Percentiles rank a stretch among this genome's conserved stretches.
phyloP scores from a whole-genome alignment of 1,140 invertebrate species.

The Micrasema longulum region DNA sequence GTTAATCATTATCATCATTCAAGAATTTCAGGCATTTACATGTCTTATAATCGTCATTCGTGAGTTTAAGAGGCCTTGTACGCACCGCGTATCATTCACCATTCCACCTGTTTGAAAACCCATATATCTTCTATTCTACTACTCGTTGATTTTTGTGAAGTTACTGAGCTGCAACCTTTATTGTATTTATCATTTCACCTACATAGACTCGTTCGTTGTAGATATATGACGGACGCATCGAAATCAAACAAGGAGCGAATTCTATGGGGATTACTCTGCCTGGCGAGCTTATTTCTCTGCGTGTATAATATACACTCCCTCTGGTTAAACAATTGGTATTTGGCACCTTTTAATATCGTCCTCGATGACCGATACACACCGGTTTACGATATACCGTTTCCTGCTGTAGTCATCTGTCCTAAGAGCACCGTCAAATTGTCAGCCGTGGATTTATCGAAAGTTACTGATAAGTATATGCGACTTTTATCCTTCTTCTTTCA shows the following conservation, averaged over 20 bases:
- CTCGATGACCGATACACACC: conserved; percentile 63
- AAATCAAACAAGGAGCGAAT: conserved; percentile 59
- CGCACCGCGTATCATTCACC: too few species aligned
- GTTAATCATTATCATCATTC: too few species aligned
- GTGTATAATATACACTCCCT: conserved; percentile 60
- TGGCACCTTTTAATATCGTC: conserved; percentile 63
- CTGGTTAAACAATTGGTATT: conserved; percentile 59
- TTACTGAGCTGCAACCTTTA: too few species aligned
- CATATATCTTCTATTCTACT: too few species aligned
- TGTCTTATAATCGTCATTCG: too few species aligned
- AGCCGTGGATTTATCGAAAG: conserved; percentile 42
- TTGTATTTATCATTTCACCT: too few species aligned
- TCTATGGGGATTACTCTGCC: conserved; percentile 60
- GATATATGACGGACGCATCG: conserved; percentile 59
- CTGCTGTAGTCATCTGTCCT: conserved; percentile 63
- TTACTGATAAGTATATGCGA: conserved; percentile 24
- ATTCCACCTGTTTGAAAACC: too few species aligned
- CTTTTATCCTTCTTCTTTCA: too few species aligned
- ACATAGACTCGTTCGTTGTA: too few species aligned
- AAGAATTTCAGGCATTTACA: too few species aligned
- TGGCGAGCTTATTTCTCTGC: conserved; percentile 60
- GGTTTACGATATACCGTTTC: conserved; percentile 65
- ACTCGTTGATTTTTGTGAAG: too few species aligned
- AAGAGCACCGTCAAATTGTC: conserved; percentile 62
- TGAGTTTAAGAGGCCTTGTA: too few species aligned